Percentiles rank a stretch among this genome's conserved stretches.
phyloP scores from a whole-genome alignment of 2,113 vertebrate genomes.

The Hyperoodon ampullatus region DNA sequence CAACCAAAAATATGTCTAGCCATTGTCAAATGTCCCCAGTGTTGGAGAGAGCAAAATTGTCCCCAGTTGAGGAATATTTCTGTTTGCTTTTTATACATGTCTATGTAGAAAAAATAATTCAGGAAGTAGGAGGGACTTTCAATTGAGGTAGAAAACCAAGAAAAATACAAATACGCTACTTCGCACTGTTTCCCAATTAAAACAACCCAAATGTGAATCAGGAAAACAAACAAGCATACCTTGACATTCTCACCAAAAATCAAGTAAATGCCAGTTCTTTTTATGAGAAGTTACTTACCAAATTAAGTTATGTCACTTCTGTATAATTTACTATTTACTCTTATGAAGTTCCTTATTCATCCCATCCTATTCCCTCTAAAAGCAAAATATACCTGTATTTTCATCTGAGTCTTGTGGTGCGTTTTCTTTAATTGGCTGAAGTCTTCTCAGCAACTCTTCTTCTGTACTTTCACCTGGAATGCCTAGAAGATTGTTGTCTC shows the following conservation, averaged over 20 bases:
- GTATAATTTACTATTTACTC: neutral
- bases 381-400: slow-evolving; percentile 86
- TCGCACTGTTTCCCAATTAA: neutral
- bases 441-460: slow-evolving; percentile 92
- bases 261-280: neutral
- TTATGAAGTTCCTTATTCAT: slow-evolving; percentile 67
- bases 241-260: neutral
- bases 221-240: neutral
- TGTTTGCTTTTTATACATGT: neutral
- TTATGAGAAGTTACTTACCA: neutral
- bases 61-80: neutral
- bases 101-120: neutral
- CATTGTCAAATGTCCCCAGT: neutral
- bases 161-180: neutral
- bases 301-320: neutral
- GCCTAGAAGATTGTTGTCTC: slow-evolving; percentile 93
- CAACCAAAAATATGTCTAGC: neutral
- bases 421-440: slow-evolving; percentile 93
- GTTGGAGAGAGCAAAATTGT: neutral
- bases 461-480: slow-evolving; percentile 95
- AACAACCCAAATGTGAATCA: neutral
- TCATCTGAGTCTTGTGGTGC: slow-evolving; percentile 86
- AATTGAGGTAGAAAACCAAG: neutral
- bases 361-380: slow-evolving; percentile 66
- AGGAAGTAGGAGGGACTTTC: neutral